Percentiles rank a stretch among this genome's conserved stretches.
These are phyloP conservation scores for Tetraneura akinire DNA, from an alignment of 1,140 invertebrate genomes.

Conservation along the genomic window DNA sequence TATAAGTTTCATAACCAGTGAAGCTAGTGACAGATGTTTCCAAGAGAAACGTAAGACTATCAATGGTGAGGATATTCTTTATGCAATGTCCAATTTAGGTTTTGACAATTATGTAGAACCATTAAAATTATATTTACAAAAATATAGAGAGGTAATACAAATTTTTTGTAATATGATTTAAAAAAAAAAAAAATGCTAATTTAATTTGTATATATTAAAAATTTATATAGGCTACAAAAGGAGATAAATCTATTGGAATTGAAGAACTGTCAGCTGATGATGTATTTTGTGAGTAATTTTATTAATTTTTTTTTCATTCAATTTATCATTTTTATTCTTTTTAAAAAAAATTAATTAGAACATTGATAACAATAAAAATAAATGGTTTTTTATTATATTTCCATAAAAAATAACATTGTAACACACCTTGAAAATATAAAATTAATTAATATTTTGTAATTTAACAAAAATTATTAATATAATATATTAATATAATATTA, in stretches of 20 bases:
- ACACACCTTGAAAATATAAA: too few relatives aligned
- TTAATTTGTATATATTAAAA: background rate
- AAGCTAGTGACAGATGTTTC: slow-evolving; percentile 94
- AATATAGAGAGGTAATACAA: slow-evolving; percentile 82
- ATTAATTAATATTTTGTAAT: too few relatives aligned
- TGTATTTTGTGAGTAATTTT: slow-evolving; percentile 53
- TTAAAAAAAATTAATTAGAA: too few relatives aligned
- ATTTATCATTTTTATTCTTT: background rate
- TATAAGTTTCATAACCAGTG: slow-evolving; percentile 98
- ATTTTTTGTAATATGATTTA: background rate
- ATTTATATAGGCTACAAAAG: slow-evolving; percentile 56
- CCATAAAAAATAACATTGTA: background rate
- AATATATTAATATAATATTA: too few relatives aligned
- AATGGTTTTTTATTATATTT: background rate
- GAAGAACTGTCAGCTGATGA: slow-evolving; percentile 56
- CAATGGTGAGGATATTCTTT: slow-evolving; percentile 97
- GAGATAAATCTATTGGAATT: slow-evolving; percentile 56
- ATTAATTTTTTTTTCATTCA: background rate
- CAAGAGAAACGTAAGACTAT: slow-evolving; percentile 99
- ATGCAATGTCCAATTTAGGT: slow-evolving; percentile 93
- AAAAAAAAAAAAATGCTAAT: background rate
- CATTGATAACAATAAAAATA: too few relatives aligned
- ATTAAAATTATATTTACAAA: slow-evolving; percentile 92
- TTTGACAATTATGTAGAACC: slow-evolving; percentile 99
- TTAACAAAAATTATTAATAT: too few relatives aligned